Base-by-base conservation (phyloP, 2,113 vertebrate species). In the Thunnus thynnus region DNA sequence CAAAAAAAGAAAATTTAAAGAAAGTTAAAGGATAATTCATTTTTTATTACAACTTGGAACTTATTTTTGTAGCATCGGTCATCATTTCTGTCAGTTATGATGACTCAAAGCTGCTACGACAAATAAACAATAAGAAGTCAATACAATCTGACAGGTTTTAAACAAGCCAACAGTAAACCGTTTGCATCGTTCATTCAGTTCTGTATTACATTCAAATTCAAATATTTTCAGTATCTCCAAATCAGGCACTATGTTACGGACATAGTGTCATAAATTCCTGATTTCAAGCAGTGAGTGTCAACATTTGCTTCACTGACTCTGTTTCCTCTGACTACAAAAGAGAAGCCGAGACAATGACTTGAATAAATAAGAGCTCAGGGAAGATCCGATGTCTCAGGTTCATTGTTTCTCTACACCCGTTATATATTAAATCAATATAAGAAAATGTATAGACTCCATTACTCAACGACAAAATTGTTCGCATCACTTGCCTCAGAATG, bases 181-280 rank as follows among this genome's bases (percentile, higher is more conserved):
- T 58, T 66, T 60, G 25, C 46, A 71, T 47, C 27, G 65, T 58
- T 63, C n/a, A 22, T 41, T 71, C 32, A 25, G 1, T 55, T 65
- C 22, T 46, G 56, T 76, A 32, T 57, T 51, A 52, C 48, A 58
- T 32, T 11, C 22, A 16, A 8, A 41, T 41, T 41, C 8, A 41
- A 1, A 41, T 41, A 9, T 41, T 41, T 41, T 41, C 36, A 41
- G 8, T 41, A 41, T 41, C 36, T 41, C 36, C 36, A 41, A 41
- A 41, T 41, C 7, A 41, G 36, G 36, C 36, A 41, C 36, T 41
- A 41, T 41, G 36, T 41, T 41, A 41, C 36, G 36, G 9, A 9
- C 7, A 9, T 41, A 41, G 36, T 41, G 36, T 6, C 36, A 41
- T 41, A 41, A 41, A 41, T 41, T 30, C 36, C 36, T 41, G 36